Evolutionary conservation across 2,797 vertebrate species (phyloP).

Genomic region (Sebastes taczanowskii): DNA sequence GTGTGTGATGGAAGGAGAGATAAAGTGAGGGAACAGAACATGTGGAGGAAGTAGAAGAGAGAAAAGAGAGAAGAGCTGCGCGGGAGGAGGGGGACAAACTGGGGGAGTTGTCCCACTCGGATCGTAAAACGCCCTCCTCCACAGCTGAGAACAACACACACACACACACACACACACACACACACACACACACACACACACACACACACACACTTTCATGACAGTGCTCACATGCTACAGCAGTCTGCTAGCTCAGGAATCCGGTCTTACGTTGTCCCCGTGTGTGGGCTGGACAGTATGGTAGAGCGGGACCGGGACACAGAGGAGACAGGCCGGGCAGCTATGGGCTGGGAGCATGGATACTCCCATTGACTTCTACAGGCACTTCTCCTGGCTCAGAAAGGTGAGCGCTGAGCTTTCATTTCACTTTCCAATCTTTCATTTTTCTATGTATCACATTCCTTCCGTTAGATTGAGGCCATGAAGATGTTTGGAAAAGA

Average conservation of each 20-base stretch:
- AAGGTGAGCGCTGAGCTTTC: constrained; percentile 85
- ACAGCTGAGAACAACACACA: constrained; percentile 61
- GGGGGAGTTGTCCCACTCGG: constrained; percentile 60
- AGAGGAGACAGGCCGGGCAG: constrained; percentile 67
- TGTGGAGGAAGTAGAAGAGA: not conserved
- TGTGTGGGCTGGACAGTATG: not conserved
- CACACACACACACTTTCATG: constrained; percentile 41
- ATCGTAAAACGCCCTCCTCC: constrained; percentile 57
- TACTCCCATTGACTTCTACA: constrained; percentile 95
- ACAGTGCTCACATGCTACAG: constrained; percentile 38
- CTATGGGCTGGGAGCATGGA: constrained; percentile 94
- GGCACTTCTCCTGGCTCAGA: constrained; percentile 94
- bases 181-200: constrained; percentile 28
- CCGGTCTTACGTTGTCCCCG: constrained; percentile 1
- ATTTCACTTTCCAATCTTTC: constrained; percentile 5
- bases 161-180: constrained; percentile 40
- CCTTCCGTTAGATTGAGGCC: not conserved
- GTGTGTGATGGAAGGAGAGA: not conserved
- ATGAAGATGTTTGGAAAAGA: not conserved
- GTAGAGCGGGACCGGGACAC: not conserved
- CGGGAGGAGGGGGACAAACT: constrained; percentile 7
- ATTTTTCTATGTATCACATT: not conserved
- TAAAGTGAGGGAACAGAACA: not conserved
- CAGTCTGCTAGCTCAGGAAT: constrained; percentile 23
- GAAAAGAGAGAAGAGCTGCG: constrained; percentile 13